phyloP scores from a whole-genome alignment of 2,797 vertebrate genomes.

The Fistularia commersonii region DNA sequence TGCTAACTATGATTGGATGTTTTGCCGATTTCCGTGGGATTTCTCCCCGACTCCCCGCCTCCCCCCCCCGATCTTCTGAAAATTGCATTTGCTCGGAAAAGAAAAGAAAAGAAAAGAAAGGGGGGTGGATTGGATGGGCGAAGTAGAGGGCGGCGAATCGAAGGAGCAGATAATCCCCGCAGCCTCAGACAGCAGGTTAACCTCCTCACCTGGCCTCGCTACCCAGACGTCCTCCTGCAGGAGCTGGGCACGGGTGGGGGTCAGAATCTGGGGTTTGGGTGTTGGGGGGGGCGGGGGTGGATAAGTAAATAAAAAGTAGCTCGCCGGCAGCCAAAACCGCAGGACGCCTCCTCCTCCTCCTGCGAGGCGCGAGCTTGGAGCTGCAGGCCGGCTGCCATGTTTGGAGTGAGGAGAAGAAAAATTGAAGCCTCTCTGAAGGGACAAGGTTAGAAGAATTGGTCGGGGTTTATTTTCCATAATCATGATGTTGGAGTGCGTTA shows the following conservation, averaged over 20 bases:
- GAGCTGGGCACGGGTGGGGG: constrained; percentile 2
- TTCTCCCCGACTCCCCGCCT: no score
- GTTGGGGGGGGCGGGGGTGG: constrained; percentile 14
- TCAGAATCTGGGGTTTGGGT: no score
- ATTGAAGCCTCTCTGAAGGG: constrained; percentile 45
- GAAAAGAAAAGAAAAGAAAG: background rate
- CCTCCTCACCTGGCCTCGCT: constrained; percentile 31
- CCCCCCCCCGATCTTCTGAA: no score
- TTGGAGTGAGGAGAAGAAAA: constrained; percentile 56
- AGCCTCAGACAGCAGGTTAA: constrained; percentile 1
- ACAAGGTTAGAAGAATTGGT: constrained; percentile 46
- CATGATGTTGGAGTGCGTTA: constrained; percentile 33
- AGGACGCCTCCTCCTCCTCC: constrained; percentile 37
- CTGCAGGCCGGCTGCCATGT: constrained; percentile 41
- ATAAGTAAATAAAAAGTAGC: constrained; percentile 56
- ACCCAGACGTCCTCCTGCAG: constrained; percentile 41
- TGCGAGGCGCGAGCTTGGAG: constrained; percentile 29
- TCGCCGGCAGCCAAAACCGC: constrained; percentile 41
- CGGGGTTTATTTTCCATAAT: constrained; percentile 52
- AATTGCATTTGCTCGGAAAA: background rate
- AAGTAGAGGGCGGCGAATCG: constrained; percentile 52
- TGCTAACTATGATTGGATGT: no score
- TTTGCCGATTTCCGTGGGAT: no score
- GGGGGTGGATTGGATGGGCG: constrained; percentile 3
- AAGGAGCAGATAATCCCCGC: constrained; percentile 10